A percentile compares a stretch with the other conserved stretches of the same genome.
These are phyloP conservation scores for Eurypyga helias DNA, from an alignment of 2,113 vertebrate species.

Conservation along the genomic window DNA sequence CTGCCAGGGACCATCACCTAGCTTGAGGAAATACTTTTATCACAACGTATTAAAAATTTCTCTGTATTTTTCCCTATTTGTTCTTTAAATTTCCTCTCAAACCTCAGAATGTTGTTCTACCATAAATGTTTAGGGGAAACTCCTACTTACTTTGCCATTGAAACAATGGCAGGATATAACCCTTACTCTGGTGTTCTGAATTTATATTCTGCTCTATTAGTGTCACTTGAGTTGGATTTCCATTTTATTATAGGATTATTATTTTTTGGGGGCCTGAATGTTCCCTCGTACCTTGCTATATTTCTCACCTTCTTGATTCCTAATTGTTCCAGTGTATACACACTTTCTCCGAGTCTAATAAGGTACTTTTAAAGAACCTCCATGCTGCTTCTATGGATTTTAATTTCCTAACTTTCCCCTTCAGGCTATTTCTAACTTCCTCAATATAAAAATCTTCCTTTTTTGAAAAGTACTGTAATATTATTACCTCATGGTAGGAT, in stretches of 20 bases:
- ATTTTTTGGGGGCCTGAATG: constrained; percentile 29
- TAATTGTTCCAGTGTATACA: constrained; percentile 47
- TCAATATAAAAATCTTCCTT: constrained; percentile 72
- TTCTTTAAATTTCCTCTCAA: constrained; percentile 33
- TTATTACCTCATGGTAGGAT: constrained; percentile 69
- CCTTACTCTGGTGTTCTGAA: constrained; percentile 11
- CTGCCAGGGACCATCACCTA: neutral
- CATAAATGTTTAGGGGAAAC: constrained; percentile 15
- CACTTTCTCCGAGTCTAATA: constrained; percentile 30
- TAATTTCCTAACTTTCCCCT: constrained; percentile 74
- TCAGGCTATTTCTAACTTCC: constrained; percentile 72
- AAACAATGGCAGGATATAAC: constrained; percentile 56
- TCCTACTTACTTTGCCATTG: constrained; percentile 10
- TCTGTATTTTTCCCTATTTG: neutral
- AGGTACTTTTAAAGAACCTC: constrained; percentile 42
- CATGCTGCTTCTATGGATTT: constrained; percentile 57
- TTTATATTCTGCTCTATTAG: constrained; percentile 42
- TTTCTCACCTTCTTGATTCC: constrained; percentile 69
- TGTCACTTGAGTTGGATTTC: constrained; percentile 45
- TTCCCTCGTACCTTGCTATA: neutral
- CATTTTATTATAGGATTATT: constrained; percentile 57
- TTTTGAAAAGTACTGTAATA: constrained; percentile 73
- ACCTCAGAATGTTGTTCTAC: constrained; percentile 12
- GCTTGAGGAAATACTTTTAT: neutral
- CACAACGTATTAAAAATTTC: neutral